Evolutionary conservation across 2,888 invertebrate species (phyloP).

Genomic region (Galerucella nymphaeae): DNA sequence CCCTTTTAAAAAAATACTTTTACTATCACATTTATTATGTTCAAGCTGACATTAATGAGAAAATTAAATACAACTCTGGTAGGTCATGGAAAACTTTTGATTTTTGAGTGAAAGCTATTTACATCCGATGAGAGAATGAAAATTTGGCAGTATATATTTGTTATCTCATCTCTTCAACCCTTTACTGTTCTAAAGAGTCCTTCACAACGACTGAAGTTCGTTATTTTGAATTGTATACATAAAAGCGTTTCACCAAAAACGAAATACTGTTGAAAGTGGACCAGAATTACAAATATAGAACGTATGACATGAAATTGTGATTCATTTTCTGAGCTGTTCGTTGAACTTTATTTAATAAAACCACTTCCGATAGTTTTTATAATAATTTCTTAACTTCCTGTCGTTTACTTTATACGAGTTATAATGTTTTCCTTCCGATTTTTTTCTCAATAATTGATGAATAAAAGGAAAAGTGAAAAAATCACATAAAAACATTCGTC

Average conservation of each 20-base stretch:
- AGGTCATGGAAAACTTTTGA: background rate
- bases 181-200: slow-evolving; percentile 13
- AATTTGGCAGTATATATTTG: slow-evolving; percentile 7
- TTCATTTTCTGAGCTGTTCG: no score
- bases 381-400: no score
- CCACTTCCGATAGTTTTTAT: no score
- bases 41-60: background rate
- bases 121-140: slow-evolving; percentile 16
- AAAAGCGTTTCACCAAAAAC: no score
- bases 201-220: background rate
- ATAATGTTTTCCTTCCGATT: background rate
- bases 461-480: background rate
- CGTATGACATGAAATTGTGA: no score
- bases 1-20: no score
- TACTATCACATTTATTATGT: background rate
- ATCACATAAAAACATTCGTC: slow-evolving; percentile 13
- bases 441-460: slow-evolving; percentile 9
- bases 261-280: no score
- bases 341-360: no score
- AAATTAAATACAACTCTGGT: slow-evolving; percentile 7
- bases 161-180: slow-evolving; percentile 24
- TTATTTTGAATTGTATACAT: background rate
- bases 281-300: no score
- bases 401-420: background rate
- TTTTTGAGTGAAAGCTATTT: slow-evolving; percentile 13